Conservation (phyloP, 2,888 invertebrate genomes). For the Osmoderma eremita region DNA sequence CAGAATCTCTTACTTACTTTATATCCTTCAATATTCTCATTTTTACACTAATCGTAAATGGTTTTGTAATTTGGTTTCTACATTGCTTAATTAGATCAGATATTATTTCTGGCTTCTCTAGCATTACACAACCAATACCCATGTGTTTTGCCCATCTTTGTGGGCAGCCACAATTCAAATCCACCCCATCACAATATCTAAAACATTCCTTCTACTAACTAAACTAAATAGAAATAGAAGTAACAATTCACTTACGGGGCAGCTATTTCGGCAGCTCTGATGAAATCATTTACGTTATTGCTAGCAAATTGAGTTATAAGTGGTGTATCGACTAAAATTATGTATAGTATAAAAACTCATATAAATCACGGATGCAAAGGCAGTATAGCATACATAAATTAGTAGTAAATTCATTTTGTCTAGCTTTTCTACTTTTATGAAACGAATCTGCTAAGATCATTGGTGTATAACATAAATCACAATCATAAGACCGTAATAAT, state of each 20-base stretch:
- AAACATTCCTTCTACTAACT: constrained; percentile 28
- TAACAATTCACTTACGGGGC: constrained; percentile 70
- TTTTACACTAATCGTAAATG: constrained; percentile 92
- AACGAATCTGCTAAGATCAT: constrained; percentile 98
- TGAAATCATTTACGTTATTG: constrained; percentile 83
- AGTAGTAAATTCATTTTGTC: constrained; percentile 84
- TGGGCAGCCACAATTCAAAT: constrained; percentile 97
- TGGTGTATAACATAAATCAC: constrained; percentile 92
- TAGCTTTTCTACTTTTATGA: constrained; percentile 86
- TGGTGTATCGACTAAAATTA: constrained; percentile 77
- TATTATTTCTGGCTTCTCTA: constrained; percentile 85
- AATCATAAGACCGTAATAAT: constrained; percentile 81
- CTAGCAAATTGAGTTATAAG: constrained; percentile 96
- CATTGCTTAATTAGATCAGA: constrained; percentile 83
- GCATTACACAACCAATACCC: constrained; percentile 86
- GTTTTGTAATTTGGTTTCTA: constrained; percentile 73
- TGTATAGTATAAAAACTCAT: constrained; percentile 26
- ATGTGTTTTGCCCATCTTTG: constrained; percentile 94
- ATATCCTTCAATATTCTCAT: constrained; percentile 82
- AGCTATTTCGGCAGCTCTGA: constrained; percentile 84
- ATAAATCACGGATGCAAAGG: constrained; percentile 5
- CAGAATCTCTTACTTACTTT: constrained; percentile 57
- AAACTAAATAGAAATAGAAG: background rate
- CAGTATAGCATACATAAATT: constrained; percentile 62
- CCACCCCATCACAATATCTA: constrained; percentile 89